These are phyloP conservation scores for Abscondita cerata DNA, from an alignment of 2,888 invertebrate genomes.

Conservation along the genomic window DNA sequence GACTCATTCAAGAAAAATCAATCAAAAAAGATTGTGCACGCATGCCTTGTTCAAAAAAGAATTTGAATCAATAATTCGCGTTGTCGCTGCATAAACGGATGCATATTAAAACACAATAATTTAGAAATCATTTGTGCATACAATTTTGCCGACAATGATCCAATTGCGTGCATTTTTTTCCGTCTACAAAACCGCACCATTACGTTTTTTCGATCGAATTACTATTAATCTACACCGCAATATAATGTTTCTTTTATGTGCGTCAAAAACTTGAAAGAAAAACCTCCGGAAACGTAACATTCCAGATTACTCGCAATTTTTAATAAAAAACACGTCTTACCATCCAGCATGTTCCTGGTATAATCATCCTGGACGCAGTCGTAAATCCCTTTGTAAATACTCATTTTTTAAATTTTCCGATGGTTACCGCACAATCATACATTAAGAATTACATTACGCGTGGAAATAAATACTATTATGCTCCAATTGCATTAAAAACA, in stretches of 20 bases:
- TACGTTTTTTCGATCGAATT: not conserved
- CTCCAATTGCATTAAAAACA: not conserved
- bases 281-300: not conserved
- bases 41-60: too few relatives aligned
- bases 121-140: too few relatives aligned
- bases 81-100: too few relatives aligned
- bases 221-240: not conserved
- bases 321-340: constrained; percentile 39
- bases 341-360: constrained; percentile 54
- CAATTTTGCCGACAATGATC: too few relatives aligned
- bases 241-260: not conserved
- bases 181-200: not conserved
- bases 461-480: too few relatives aligned
- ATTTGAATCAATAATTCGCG: too few relatives aligned
- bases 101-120: too few relatives aligned
- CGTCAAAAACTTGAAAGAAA: not conserved
- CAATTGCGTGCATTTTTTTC: too few relatives aligned
- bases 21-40: too few relatives aligned
- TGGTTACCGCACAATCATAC: not conserved
- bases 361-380: constrained; percentile 50
- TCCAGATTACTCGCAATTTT: constrained; percentile 1
- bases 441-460: not conserved
- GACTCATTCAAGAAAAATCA: too few relatives aligned
- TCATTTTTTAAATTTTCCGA: constrained; percentile 41
- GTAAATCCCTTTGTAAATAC: constrained; percentile 45